phyloP scores from a whole-genome alignment of 2,113 vertebrate species.

The Clarias magur region DNA sequence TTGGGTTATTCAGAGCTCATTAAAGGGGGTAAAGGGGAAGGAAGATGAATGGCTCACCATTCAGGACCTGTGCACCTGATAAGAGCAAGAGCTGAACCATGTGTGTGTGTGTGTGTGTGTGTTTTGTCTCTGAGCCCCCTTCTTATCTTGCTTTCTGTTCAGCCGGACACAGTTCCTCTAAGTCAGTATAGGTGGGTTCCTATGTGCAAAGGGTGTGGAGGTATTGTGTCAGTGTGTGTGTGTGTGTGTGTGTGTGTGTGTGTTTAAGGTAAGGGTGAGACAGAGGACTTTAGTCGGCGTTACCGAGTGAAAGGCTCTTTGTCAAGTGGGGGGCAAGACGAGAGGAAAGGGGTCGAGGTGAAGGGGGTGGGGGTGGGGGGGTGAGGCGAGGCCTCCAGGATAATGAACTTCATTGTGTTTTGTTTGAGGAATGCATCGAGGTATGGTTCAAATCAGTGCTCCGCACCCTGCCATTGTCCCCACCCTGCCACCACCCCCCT shows the following conservation, averaged over 20 bases:
- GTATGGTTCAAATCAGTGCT: conserved; percentile 69
- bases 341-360: conserved; percentile 42
- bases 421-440: conserved; percentile 60
- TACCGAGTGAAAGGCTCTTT: conserved; percentile 50
- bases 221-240: conserved; percentile 15
- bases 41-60: conserved; percentile 39
- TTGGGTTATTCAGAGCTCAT: conserved; percentile 36
- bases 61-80: conserved; percentile 10
- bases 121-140: background rate
- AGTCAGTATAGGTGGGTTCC: conserved; percentile 21
- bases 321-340: conserved; percentile 28
- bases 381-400: conserved; percentile 41
- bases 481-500: conserved; percentile 48
- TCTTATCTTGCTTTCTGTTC: conserved; percentile 23
- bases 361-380: conserved; percentile 35
- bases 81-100: background rate
- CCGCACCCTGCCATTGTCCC: conserved; percentile 43
- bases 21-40: conserved; percentile 15
- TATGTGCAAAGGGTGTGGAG: conserved; percentile 42
- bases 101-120: background rate
- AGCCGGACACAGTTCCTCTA: conserved; percentile 2
- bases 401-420: conserved; percentile 63
- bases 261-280: conserved; percentile 43
- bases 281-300: conserved; percentile 43
- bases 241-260: conserved; percentile 13